Percentiles rank a stretch among this genome's conserved stretches.
Evolutionary conservation across 1,140 invertebrate species (phyloP).

Genomic region (Drosophila pectinifera): DNA sequence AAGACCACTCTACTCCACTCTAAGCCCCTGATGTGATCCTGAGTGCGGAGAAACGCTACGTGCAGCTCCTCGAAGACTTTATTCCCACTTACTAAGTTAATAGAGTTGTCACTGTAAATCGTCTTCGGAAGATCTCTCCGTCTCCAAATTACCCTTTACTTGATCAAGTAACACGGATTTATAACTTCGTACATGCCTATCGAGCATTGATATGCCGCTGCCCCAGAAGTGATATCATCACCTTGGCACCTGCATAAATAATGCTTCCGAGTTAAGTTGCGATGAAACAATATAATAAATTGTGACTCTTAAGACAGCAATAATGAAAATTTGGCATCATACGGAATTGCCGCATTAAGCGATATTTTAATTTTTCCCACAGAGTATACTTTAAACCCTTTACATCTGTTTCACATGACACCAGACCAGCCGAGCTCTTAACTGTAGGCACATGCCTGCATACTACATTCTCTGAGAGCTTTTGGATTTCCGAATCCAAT

Average conservation of each 20-base stretch:
- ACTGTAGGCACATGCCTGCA: too few relatives aligned
- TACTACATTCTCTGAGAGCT: too few relatives aligned
- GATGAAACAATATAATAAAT: background rate
- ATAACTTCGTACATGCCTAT: background rate
- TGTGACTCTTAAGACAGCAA: background rate
- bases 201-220: conserved; percentile 2
- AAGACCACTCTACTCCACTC: background rate
- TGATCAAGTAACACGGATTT: background rate
- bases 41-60: background rate
- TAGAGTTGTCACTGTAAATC: background rate
- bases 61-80: background rate
- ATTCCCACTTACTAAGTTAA: background rate
- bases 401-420: too few relatives aligned
- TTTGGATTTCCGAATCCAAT: too few relatives aligned
- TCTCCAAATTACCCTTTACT: background rate
- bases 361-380: too few relatives aligned
- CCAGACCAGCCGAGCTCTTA: too few relatives aligned
- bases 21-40: background rate
- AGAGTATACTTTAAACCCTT: too few relatives aligned
- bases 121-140: conserved; percentile 2
- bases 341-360: background rate
- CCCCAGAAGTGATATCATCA: conserved; percentile 3
- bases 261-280: background rate
- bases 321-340: conserved; percentile 3
- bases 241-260: conserved; percentile 1